Evolutionary conservation across 2,113 vertebrate species (phyloP), one percentile per base, ranked within the genome.

Genomic region (Phoenicopterus ruber): DNA sequence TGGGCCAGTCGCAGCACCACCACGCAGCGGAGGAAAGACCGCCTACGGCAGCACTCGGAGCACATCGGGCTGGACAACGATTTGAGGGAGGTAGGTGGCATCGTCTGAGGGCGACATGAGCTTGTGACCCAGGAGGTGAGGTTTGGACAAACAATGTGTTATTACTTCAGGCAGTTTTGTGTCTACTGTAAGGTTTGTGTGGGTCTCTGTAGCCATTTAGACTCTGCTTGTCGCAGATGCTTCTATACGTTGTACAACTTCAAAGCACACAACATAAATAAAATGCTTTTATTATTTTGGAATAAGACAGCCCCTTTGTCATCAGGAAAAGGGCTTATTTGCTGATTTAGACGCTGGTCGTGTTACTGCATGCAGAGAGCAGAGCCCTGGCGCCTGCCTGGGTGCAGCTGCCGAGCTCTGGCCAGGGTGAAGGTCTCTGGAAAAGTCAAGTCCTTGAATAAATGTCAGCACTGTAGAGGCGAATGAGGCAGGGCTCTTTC

Each of bases 1-100:
- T 99, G 99, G 99, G 98, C 98, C 63, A 98, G 98, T 91, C 99
- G 99, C 67, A 98, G 98, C 20, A 97, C 98, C 29, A 98, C 98
- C 7, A 88, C 99, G 0, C 99, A 99, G 92, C 98, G 99, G 24
- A 98, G 98, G 92, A 98, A 98, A 54, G 99, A 99, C 19, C 97
- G 98, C 55, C 98, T 98, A 62, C 98, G 98, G 57, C 99, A 97
- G 79, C 98, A 96, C 80, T 97, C 98, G 0, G 99, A 99, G 29
- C 98, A 99, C 57, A 97, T 99, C 2, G 98, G 98, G 22, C 95
- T 98, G 90, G 99, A 99, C 96, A 99, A 97, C 2, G 99, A 99
- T 47, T 84, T 99, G 63, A 98, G 98, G 97, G 99, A 99, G 98
- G 99, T 99, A 98, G 38, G 96, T 97, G 59, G 32, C 85, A 47